These are phyloP conservation scores for Tetrao urogallus DNA, from an alignment of 2,113 vertebrate genomes.

Conservation along the genomic window DNA sequence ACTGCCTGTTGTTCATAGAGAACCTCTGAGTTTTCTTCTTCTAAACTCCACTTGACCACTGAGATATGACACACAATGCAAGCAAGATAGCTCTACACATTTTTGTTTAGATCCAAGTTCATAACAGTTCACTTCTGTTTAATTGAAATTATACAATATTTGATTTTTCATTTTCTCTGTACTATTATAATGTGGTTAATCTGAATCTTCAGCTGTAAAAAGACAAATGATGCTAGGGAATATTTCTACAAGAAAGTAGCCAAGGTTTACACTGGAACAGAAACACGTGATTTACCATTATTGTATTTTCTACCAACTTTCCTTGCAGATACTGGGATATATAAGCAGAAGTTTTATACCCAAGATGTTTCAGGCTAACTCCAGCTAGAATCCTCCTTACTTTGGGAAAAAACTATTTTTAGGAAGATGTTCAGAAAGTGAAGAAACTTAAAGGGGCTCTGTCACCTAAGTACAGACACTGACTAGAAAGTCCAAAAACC, in stretches of 20 bases:
- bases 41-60: neutral
- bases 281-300: neutral
- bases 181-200: neutral
- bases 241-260: neutral
- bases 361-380: neutral
- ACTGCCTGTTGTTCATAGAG: neutral
- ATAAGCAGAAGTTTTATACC: neutral
- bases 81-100: neutral
- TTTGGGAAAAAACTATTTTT: neutral
- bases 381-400: neutral
- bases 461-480: neutral
- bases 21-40: neutral
- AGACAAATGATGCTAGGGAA: neutral
- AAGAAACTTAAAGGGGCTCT: neutral
- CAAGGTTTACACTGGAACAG: neutral
- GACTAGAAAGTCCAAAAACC: neutral
- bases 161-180: neutral
- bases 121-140: neutral
- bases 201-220: neutral
- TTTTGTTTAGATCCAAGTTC: neutral
- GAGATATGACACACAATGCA: neutral
- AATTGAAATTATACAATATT: neutral
- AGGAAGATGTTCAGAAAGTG: neutral
- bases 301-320: neutral
- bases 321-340: neutral